A percentile compares a stretch with the other conserved stretches of the same genome.
phyloP scores from a whole-genome alignment of 2,797 vertebrate species.

The Clarias pachynema region DNA sequence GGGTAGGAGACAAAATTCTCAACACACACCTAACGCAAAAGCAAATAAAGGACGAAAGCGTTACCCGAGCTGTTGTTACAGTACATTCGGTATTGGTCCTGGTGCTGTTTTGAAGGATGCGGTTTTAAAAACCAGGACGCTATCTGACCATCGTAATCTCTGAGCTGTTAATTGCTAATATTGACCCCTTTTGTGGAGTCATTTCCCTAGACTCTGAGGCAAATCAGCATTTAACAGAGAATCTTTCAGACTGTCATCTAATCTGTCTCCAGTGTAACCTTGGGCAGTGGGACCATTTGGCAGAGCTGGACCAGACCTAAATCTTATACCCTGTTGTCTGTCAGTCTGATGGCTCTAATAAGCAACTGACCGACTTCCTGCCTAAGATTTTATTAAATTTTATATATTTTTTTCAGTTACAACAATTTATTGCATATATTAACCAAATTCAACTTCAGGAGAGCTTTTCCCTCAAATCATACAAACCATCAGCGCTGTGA shows the following conservation, averaged over 20 bases:
- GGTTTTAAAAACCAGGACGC: neutral
- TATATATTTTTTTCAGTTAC: neutral
- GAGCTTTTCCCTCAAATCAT: neutral
- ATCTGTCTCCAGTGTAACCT: neutral
- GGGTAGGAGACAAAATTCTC: neutral
- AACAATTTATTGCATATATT: neutral
- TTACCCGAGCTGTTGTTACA: neutral
- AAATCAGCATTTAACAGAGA: slow-evolving; percentile 3
- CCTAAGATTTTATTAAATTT: too few relatives aligned
- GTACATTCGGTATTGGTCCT: neutral
- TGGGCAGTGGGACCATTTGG: neutral
- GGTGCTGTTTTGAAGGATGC: neutral
- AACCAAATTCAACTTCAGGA: neutral
- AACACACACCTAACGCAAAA: neutral
- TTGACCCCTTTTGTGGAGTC: neutral
- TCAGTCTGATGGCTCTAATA: neutral
- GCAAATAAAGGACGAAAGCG: neutral
- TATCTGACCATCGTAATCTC: neutral
- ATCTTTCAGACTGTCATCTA: neutral
- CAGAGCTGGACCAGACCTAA: neutral
- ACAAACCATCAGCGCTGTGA: neutral
- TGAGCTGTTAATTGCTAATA: neutral
- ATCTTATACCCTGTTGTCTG: neutral
- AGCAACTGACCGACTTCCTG: neutral
- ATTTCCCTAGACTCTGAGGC: neutral